Base-by-base conservation (phyloP, 2,797 vertebrate genomes). In the Pseudochaenichthys georgianus region DNA sequence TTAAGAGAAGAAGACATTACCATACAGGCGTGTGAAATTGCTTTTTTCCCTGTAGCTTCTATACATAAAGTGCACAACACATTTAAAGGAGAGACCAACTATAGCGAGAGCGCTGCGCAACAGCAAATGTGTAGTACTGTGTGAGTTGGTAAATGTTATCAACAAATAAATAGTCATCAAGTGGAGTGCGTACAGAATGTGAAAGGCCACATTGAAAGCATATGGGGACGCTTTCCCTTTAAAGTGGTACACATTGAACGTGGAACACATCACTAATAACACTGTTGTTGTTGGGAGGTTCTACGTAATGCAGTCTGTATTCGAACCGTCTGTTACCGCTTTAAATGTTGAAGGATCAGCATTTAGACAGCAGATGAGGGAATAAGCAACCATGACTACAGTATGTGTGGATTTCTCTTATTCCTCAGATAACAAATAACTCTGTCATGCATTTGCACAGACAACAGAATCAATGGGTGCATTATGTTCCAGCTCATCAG, bases 111-210 rank as follows among this genome's bases (percentile, higher is more conserved):
- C 80, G 82, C n/a, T 0, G 45, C 17, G 47, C 53, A 52, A 55
- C 74, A 31, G 81, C 28, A 59, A 60, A 57, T 48, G 64, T 67
- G 47, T 19, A 34, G 47, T 19, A 34, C 46, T 19, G 55, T 19
- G 55, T 9, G 64, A 60, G 51, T 43, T 12, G 55, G 71, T 75
- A 80, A 82, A 82, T 77, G 67, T 71, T 76, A 82, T 80, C 64
- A 76, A 50, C 51, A 17, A 75, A 78, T 80, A 83, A 86, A 82
- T 78, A 10, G 77, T 54, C 70, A 70, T 83, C 62, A 72, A 79
- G 50, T 34, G 45, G 52, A 74, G 80, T 50, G 67, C 54, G 53
- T 50, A 55, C 62, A 62, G 48, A 74, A 73, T 66, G 74, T 0
- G 66, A 73, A 81, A 82, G 77, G 72, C 53, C 53, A 54, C 23